These are phyloP conservation scores for Enteromius anoplus DNA, from an alignment of 2,797 vertebrate genomes.

Conservation along the genomic window DNA sequence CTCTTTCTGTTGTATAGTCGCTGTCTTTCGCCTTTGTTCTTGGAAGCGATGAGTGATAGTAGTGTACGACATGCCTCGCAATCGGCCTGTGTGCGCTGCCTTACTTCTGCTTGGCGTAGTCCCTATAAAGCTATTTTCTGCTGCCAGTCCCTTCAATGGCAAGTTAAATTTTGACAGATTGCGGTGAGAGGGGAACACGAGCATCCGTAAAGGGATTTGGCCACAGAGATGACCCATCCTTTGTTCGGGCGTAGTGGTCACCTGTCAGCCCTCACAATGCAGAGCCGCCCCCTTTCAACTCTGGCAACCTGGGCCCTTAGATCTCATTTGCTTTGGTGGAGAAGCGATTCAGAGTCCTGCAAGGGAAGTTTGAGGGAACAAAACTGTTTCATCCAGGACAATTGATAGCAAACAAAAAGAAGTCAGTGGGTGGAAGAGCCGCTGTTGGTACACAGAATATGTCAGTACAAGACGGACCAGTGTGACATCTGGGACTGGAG, in stretches of 20 bases:
- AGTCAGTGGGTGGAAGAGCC: constrained; percentile 51
- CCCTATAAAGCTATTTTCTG: constrained; percentile 81
- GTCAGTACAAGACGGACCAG: constrained; percentile 1
- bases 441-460: constrained; percentile 36
- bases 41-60: constrained; percentile 40
- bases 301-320: constrained; percentile 64
- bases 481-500: constrained; percentile 14
- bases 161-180: constrained; percentile 83
- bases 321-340: constrained; percentile 68
- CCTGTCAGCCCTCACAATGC: constrained; percentile 77
- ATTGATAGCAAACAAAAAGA: constrained; percentile 62
- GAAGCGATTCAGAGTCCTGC: constrained; percentile 66
- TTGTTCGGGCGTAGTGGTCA: constrained; percentile 80
- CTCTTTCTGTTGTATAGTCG: constrained; percentile 63
- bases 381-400: constrained; percentile 63
- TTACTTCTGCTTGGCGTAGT: constrained; percentile 82
- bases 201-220: constrained; percentile 76
- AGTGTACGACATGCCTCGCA: constrained; percentile 28
- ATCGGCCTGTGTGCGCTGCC: constrained; percentile 67
- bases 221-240: constrained; percentile 76
- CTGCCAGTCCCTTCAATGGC: constrained; percentile 75
- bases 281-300: constrained; percentile 58
- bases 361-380: constrained; percentile 67
- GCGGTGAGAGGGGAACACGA: constrained; percentile 80
- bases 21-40: constrained; percentile 61